Conservation (phyloP, 2,888 invertebrate species). For the Conomelus anceps region DNA sequence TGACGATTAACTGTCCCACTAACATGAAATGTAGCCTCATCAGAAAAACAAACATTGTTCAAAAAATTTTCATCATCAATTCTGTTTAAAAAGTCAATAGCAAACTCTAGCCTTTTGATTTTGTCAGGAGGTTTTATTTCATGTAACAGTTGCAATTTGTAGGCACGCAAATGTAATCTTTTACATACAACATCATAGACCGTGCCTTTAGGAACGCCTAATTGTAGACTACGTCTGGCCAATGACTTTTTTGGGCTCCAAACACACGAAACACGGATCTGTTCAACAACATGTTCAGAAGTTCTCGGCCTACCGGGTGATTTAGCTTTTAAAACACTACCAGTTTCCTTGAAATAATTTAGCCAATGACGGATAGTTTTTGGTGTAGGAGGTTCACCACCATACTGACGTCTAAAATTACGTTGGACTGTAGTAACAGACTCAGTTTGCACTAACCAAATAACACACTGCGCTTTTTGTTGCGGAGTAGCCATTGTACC, state of each 20-base stretch:
- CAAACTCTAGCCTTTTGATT: too few relatives aligned
- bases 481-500: too few relatives aligned
- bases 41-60: too few relatives aligned
- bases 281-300: background rate
- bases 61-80: too few relatives aligned
- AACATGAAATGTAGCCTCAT: too few relatives aligned
- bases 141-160: too few relatives aligned
- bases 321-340: background rate
- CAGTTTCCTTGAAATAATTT: background rate
- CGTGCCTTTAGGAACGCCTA: background rate
- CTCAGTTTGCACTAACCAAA: too few relatives aligned
- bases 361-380: background rate
- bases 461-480: too few relatives aligned
- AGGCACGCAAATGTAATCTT: background rate
- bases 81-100: too few relatives aligned
- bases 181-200: background rate
- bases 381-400: background rate
- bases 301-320: background rate
- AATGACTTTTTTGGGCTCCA: background rate
- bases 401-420: background rate
- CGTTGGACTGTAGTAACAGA: background rate
- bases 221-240: background rate
- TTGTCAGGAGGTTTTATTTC: too few relatives aligned
- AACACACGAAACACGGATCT: background rate
- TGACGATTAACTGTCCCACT: too few relatives aligned